Evolutionary conservation across 2,888 invertebrate genomes (phyloP).

Genomic region (Thera britannica): DNA sequence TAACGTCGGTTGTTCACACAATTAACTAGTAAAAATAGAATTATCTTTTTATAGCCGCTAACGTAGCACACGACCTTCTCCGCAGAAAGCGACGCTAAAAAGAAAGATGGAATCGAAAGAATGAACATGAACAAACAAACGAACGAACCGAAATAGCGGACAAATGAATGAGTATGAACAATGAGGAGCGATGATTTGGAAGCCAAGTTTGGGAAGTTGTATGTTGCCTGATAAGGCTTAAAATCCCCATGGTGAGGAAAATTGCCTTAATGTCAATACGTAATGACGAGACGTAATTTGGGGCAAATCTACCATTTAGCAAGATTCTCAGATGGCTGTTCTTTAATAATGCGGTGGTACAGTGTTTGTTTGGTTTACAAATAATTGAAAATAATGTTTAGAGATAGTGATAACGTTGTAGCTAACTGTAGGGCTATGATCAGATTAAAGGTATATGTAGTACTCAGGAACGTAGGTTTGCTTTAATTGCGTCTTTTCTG

Average conservation of each 20-base stretch:
- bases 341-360: too few species aligned
- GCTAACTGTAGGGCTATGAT: too few species aligned
- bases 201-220: not conserved
- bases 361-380: too few species aligned
- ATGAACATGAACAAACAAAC: constrained; percentile 4
- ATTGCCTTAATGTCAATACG: too few species aligned
- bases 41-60: constrained; percentile 37
- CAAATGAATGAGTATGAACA: constrained; percentile 32
- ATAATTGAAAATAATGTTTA: too few species aligned
- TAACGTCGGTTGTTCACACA: constrained; percentile 35
- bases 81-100: constrained; percentile 73
- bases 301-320: too few species aligned
- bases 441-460: too few species aligned
- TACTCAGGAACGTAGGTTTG: too few species aligned
- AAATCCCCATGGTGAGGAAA: not conserved
- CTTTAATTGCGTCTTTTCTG: too few species aligned
- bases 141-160: not conserved
- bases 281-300: too few species aligned
- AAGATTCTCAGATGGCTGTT: too few species aligned
- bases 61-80: constrained; percentile 49
- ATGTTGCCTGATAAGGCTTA: not conserved
- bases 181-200: not conserved
- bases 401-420: too few species aligned
- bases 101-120: constrained; percentile 51
- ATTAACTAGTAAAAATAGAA: constrained; percentile 6